phyloP scores from a whole-genome alignment of 1,140 invertebrate genomes.

The Sitobion miscanthi region DNA sequence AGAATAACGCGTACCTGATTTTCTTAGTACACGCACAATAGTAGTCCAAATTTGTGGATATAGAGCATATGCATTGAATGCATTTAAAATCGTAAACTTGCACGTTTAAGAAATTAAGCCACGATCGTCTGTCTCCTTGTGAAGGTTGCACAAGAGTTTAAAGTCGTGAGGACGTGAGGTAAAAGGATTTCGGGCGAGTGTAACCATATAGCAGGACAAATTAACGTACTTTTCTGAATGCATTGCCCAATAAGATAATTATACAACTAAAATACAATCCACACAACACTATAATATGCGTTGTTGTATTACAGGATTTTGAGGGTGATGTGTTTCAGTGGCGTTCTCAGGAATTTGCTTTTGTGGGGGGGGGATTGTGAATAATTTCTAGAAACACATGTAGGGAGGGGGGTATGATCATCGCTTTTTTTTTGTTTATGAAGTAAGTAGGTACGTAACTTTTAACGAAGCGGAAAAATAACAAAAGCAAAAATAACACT shows the following conservation, averaged over 20 bases:
- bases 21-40: background rate
- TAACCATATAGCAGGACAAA: background rate
- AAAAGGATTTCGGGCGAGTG: slow-evolving; percentile 10
- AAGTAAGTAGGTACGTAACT: background rate
- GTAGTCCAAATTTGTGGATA: background rate
- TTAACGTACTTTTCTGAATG: background rate
- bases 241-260: background rate
- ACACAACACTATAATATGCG: background rate
- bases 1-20: background rate
- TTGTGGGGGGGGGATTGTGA: too few species aligned
- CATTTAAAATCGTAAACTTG: slow-evolving; percentile 18
- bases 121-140: slow-evolving; percentile 21
- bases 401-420: too few species aligned
- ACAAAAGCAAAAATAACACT: background rate
- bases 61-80: background rate
- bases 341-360: too few species aligned
- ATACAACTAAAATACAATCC: background rate
- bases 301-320: background rate
- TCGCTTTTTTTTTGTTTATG: too few species aligned
- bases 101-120: slow-evolving; percentile 13
- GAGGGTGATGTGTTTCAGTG: background rate
- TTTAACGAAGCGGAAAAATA: background rate
- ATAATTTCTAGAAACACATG: too few species aligned
- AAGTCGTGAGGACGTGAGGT: slow-evolving; percentile 29
- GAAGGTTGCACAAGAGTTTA: slow-evolving; percentile 22